Base-by-base conservation (phyloP, 2,888 invertebrate genomes). In the Vesta saturnalis region DNA sequence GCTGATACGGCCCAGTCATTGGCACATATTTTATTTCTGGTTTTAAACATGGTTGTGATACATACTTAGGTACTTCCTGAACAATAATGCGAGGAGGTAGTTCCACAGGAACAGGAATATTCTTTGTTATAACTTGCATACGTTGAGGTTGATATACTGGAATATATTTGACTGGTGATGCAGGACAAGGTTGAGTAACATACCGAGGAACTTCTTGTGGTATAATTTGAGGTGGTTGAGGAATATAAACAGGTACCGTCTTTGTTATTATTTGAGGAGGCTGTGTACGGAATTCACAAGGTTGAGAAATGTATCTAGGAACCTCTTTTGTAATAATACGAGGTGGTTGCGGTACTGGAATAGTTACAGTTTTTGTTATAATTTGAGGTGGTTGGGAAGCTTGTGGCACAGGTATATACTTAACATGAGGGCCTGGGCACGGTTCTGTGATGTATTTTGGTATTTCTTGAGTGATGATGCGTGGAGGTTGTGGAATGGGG, bases 121-220 rank as follows among this genome's bases (percentile, higher is more conserved):
- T 19, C 55, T 60, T 63, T 1, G 64, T 55, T 15, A 68, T 46
- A 15, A 64, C 21, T 60, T 39, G 22, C 5, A 63, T 58, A 21
- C 56, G 14, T 19, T 21, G 59, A 12, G 43, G 18, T 15, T 2
- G 19, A 14, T 15, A 5, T 30, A 67, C 43, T 21, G 35, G 14
- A 19, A 52, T 52, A 14, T 54, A 19, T 21, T 62, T 57, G 4
- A 67, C n/a, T 6, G 57, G 57, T 10, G 67, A 62, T 12, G 43
- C 14, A 4, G 43, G 43, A 2, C n/a, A 14, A 5, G 43, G 43
- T 8, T 8, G 43, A 5, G 12, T 43, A 43, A 43, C 23, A 1
- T 55, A 35, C 0, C 63, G 35, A n/a, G n/a, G n/a, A n/a, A n/a
- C n/a, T 23, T 68, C 21, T 60, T 60, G 58, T 1, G 64, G 46